Evolutionary conservation across 2,888 invertebrate species (phyloP).

Genomic region (Luffia ferchaultella): DNA sequence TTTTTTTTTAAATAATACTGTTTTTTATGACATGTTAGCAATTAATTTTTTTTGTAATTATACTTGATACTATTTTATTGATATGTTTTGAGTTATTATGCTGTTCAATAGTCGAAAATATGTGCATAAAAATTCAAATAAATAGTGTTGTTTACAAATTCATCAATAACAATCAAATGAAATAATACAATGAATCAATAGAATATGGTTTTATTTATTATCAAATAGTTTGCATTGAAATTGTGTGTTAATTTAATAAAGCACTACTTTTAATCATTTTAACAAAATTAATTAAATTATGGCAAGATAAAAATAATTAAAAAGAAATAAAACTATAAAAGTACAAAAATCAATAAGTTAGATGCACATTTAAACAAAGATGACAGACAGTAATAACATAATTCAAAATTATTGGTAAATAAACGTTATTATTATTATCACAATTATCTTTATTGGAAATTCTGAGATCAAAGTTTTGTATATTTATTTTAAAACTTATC

Average conservation of each 20-base stretch:
- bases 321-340: no score
- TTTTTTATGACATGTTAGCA: not conserved
- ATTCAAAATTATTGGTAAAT: no score
- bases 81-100: not conserved
- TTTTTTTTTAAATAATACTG: not conserved
- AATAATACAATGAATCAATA: not conserved
- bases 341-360: no score
- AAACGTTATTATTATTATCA: not conserved
- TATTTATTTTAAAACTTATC: not conserved
- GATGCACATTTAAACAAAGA: no score
- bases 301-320: no score
- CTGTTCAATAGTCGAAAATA: not conserved
- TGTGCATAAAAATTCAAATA: not conserved
- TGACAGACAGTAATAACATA: no score
- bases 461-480: not conserved
- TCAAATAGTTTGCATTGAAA: not conserved
- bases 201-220: not conserved
- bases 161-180: not conserved
- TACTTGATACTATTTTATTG: not conserved
- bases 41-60: not conserved
- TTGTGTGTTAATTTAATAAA: not conserved
- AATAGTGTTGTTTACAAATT: not conserved
- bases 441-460: not conserved
- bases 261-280: not conserved
- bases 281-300: no score